Evolutionary conservation across 2,797 vertebrate species (phyloP).

Genomic region (Bothrops alternatus): DNA sequence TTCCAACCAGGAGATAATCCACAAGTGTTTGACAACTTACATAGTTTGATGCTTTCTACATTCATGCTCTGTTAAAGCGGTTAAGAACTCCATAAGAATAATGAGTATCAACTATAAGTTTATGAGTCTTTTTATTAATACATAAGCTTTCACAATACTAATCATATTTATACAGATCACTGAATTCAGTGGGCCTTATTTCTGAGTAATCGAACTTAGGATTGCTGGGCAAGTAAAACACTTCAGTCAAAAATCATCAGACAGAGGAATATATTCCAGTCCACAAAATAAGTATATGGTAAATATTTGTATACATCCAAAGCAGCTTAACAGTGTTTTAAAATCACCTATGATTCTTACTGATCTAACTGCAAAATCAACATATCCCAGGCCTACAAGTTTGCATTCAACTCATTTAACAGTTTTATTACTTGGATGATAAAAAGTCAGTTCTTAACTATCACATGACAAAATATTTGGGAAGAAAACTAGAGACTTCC

Average conservation of each 20-base stretch:
- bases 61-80: background rate
- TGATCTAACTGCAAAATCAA: background rate
- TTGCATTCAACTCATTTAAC: slow-evolving; percentile 1
- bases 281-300: background rate
- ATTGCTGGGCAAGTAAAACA: background rate
- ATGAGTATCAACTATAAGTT: background rate
- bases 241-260: background rate
- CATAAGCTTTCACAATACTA: background rate
- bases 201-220: background rate
- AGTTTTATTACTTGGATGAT: slow-evolving; percentile 1
- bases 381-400: background rate
- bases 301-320: background rate
- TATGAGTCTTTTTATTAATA: background rate
- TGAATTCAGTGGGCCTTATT: background rate
- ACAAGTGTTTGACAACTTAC: background rate
- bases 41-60: background rate
- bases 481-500: slow-evolving; percentile 30
- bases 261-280: background rate
- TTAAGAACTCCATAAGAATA: background rate
- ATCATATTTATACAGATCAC: background rate
- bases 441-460: background rate
- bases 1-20: background rate
- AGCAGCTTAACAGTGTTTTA: background rate
- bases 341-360: accelerated
- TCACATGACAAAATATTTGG: slow-evolving; percentile 28